A percentile compares a stretch with the other conserved stretches of the same genome.
phyloP scores from a whole-genome alignment of 2,888 invertebrate genomes.

The Chymomyza amoena region DNA sequence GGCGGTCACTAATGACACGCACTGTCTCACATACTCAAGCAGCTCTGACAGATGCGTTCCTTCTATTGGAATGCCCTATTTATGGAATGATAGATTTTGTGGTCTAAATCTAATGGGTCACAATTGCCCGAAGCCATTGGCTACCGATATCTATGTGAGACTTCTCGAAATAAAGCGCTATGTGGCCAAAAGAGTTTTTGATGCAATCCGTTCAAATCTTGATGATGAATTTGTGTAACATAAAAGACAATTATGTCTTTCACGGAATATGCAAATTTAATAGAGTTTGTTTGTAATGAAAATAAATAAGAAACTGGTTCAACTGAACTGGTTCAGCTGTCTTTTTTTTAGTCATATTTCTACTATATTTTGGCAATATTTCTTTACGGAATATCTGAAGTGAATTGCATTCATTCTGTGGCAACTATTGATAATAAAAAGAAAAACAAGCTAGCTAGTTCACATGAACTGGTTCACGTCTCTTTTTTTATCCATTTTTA shows the following conservation, averaged over 20 bases:
- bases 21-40: slow-evolving; percentile 14
- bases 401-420: no score
- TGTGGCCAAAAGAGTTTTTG: slow-evolving; percentile 11
- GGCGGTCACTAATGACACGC: not conserved
- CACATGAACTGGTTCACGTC: no score
- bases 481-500: no score
- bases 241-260: not conserved
- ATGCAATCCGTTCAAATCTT: not conserved
- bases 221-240: slow-evolving; percentile 7
- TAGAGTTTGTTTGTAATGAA: no score
- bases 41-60: slow-evolving; percentile 3
- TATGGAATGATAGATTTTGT: slow-evolving; percentile 22
- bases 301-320: no score
- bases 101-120: slow-evolving; percentile 40
- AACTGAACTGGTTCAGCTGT: no score
- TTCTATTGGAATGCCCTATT: slow-evolving; percentile 30
- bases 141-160: slow-evolving; percentile 26
- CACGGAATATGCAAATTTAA: no score
- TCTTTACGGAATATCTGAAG: no score
- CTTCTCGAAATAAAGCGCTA: slow-evolving; percentile 17
- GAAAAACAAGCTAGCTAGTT: no score
- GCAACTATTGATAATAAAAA: no score
- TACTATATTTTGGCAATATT: no score
- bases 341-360: no score
- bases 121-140: slow-evolving; percentile 21